These are phyloP conservation scores for Bombus sylvicola DNA, from an alignment of 1,140 invertebrate species.

Conservation along the genomic window DNA sequence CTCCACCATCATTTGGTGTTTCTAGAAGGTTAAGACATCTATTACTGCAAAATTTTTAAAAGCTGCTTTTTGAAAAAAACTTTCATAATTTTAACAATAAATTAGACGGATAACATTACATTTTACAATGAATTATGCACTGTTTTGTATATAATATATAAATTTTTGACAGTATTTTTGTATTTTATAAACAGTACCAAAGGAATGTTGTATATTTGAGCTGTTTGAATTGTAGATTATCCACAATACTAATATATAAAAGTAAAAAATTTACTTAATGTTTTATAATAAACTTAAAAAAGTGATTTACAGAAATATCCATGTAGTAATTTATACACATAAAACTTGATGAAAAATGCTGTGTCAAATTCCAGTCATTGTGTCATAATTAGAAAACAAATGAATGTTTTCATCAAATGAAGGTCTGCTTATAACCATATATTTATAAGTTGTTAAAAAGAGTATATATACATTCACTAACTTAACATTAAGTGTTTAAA, in stretches of 20 bases:
- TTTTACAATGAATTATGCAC: neutral
- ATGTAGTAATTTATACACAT: constrained; percentile 48
- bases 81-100: neutral
- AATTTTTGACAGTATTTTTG: neutral
- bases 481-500: neutral
- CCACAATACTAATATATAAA: neutral
- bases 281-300: constrained; percentile 29
- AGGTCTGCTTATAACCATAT: neutral
- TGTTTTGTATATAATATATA: neutral
- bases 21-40: constrained; percentile 77
- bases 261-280: constrained; percentile 42
- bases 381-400: constrained; percentile 37
- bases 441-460: neutral
- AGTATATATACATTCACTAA: neutral
- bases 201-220: neutral
- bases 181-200: constrained; percentile 13
- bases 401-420: constrained; percentile 33
- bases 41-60: neutral
- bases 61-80: neutral
- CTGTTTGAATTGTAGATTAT: neutral
- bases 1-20: constrained; percentile 80
- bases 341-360: constrained; percentile 37
- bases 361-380: constrained; percentile 35
- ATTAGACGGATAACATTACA: neutral
- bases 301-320: constrained; percentile 24